Base-by-base conservation (phyloP, 2,797 vertebrate species). In the Falco biarmicus region DNA sequence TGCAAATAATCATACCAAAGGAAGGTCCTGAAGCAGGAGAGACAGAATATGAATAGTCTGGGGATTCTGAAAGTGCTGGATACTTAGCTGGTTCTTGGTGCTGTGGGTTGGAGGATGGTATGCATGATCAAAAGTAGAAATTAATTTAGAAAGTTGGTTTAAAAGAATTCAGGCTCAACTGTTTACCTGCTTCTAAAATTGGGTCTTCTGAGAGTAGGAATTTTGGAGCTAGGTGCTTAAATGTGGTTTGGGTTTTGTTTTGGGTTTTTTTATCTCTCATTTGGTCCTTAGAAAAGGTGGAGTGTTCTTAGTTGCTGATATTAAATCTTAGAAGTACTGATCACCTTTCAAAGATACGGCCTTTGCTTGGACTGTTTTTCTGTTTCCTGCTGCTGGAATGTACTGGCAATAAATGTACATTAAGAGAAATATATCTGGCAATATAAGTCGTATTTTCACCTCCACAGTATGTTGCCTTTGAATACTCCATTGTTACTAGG, bases 381-480 rank as follows among this genome's bases (percentile, higher is more conserved):
- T 6, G 14, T 70, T 84, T 79, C 13, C n/a, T 79, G 78, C 41
- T 73, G 11, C 41, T 88, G 39, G 39, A 84, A 41, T 37, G 9
- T 65, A 11, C 26, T 81, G 9, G 32, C n/a, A 86, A 25, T 50
- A 63, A 11, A 31, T 39, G 11, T 41, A 41, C 11, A 31, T 60
- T 50, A 70, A 61, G 19, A 48, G 37, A 86, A 87, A n/a, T 7
- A 5, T 81, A 25, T 57, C 9, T 6, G 29, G 21, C 32, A 43
- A 9, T 14, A 4, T 19, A 74, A 53, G 25, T 32, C 0, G 0
- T 43, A n/a, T 80, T 80, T 84, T 73, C 34, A 69, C 8, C 4
- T 60, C n/a, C 25, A 26, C 15, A 45, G 7, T 17, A 37, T 1
- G 1, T 54, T 87, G 28, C 56, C 12, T 39, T 80, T 80, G 47